These are phyloP conservation scores for Drosophila triauraria DNA, from an alignment of 1,140 invertebrate species.

Conservation along the genomic window DNA sequence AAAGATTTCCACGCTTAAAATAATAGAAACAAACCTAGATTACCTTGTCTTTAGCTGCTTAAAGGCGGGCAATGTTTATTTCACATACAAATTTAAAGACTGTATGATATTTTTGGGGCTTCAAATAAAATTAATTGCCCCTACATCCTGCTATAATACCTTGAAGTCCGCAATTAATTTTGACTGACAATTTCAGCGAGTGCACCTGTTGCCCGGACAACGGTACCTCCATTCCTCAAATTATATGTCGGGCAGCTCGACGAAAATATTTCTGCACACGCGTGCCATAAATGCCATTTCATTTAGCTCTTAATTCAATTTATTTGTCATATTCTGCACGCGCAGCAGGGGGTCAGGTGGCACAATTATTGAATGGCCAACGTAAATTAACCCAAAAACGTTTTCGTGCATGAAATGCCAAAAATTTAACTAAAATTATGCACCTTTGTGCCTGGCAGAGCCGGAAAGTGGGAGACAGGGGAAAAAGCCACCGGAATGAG, in stretches of 20 bases:
- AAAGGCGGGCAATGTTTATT: too few relatives aligned
- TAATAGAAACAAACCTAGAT: too few relatives aligned
- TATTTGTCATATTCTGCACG: conserved; percentile 30
- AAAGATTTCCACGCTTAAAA: too few relatives aligned
- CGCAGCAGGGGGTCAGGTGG: neutral
- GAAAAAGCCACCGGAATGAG: conserved; percentile 37
- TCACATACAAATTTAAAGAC: neutral
- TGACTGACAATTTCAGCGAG: neutral
- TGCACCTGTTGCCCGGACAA: conserved; percentile 62
- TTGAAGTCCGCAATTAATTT: neutral
- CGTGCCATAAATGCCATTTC: conserved; percentile 67
- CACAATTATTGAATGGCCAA: conserved; percentile 39
- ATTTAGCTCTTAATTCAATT: conserved; percentile 75
- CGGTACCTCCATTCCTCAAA: conserved; percentile 2
- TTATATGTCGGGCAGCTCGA: conserved; percentile 17
- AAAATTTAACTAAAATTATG: conserved; percentile 78
- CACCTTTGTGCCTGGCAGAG: conserved; percentile 47
- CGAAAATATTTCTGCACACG: conserved; percentile 36
- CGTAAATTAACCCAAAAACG: conserved; percentile 78
- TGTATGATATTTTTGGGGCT: neutral
- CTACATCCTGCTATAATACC: neutral
- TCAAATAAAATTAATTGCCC: neutral
- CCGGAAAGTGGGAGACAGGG: conserved; percentile 24
- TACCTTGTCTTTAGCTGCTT: too few relatives aligned
- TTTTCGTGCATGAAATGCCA: conserved; percentile 76